Percentiles rank a stretch among this genome's conserved stretches.
Conservation (phyloP, 2,888 invertebrate species). For the Blastobasis adustella region DNA sequence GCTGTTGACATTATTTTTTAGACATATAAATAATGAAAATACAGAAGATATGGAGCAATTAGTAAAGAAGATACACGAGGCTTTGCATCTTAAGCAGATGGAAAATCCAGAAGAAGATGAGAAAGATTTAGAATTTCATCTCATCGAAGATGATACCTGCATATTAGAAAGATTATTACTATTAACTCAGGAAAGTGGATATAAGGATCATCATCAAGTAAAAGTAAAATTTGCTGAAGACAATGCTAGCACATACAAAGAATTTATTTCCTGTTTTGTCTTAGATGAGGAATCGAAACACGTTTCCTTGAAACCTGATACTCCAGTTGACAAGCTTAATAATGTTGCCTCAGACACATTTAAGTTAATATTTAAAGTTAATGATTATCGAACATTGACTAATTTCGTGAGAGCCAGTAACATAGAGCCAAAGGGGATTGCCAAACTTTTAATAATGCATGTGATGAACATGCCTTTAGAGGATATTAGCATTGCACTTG, state of each 20-base stretch:
- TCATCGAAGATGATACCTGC: slow-evolving; percentile 74
- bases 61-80: slow-evolving; percentile 31
- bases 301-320: slow-evolving; percentile 40
- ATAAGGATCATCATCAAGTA: slow-evolving; percentile 49
- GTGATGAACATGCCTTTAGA: slow-evolving; percentile 80
- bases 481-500: slow-evolving; percentile 69
- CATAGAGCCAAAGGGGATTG: slow-evolving; percentile 76
- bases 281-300: slow-evolving; percentile 44
- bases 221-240: slow-evolving; percentile 76
- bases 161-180: slow-evolving; percentile 78
- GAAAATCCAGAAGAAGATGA: slow-evolving; percentile 24
- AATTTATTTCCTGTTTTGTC: slow-evolving; percentile 73
- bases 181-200: slow-evolving; percentile 66
- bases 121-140: slow-evolving; percentile 31
- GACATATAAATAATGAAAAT: slow-evolving; percentile 43
- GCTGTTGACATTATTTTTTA: slow-evolving; percentile 48
- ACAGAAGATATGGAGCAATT: slow-evolving; percentile 46
- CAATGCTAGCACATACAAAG: slow-evolving; percentile 61
- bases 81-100: slow-evolving; percentile 17
- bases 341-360: slow-evolving; percentile 46
- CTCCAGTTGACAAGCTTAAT: slow-evolving; percentile 39
- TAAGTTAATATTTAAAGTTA: slow-evolving; percentile 64
- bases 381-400: slow-evolving; percentile 33
- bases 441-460: slow-evolving; percentile 81
- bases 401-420: slow-evolving; percentile 39